Evolutionary conservation across 2,113 vertebrate genomes (phyloP), one percentile per base, ranked within the genome.

Genomic region (Campylomormyrus numenius): DNA sequence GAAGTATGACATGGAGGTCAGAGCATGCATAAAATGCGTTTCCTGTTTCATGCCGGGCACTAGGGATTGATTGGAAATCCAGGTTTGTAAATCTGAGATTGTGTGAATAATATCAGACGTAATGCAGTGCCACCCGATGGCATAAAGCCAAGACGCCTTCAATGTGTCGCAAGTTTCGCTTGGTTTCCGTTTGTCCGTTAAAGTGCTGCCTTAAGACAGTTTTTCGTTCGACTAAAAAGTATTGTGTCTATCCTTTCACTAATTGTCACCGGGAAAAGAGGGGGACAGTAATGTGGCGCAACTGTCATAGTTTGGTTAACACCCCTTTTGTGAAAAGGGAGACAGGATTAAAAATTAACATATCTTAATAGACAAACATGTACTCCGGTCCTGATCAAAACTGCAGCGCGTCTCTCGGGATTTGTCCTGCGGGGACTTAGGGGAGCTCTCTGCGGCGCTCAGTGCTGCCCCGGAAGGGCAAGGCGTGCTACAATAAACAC

Each of bases 351-450:
- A 90, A 91, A 93, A 93, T 93, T 93, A 90, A 92, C 93, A 93
- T 93, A 93, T 93, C 93, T 93, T 93, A 93, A 93, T 93, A 93
- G 92, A 93, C 92, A 92, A 93, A 91, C 90, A 88, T 90, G 88
- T 91, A 90, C 91, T 91, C 88, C 56, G 91, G 90, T 90, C 91
- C 91, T 92, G 92, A 93, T 93, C 92, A 89, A 90, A 87, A 90
- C 91, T 92, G 90, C 90, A 91, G 88, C 74, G 58, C 87, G 92
- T 85, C 85, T 86, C 91, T 89, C 46, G 90, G 92, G 91, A 93
- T 90, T 91, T 88, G 31, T 88, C 87, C 7, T 52, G 15, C 8
- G 35, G 17, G 53, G 87, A 53, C 52, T 50, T 11, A 27, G 88
- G 83, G 85, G 45, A 49, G 42, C 50, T 56, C 88, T 89, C 48